Percentiles rank a stretch among this genome's conserved stretches.
Conservation (phyloP, 2,797 vertebrate species). For the Falco concolor region DNA sequence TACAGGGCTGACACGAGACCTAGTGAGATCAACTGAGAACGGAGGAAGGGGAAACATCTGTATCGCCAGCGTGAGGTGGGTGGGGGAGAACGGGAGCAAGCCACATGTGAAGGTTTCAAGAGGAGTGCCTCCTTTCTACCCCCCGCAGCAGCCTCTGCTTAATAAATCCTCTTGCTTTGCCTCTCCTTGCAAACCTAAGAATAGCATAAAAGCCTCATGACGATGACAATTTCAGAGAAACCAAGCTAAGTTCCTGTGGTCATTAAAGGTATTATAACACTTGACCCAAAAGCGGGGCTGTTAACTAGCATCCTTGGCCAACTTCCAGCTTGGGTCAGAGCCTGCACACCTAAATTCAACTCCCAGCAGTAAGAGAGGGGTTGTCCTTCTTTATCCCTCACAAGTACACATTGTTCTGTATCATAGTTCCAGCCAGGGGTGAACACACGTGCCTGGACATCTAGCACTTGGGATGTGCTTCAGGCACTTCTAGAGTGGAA, state of each 20-base stretch:
- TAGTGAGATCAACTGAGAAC: neutral
- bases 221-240: neutral
- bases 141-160: neutral
- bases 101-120: neutral
- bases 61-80: neutral
- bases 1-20: neutral
- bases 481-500: neutral
- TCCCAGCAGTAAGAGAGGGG: neutral
- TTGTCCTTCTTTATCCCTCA: neutral
- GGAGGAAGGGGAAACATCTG: neutral
- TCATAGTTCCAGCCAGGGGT: neutral
- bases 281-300: neutral
- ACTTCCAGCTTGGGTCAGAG: neutral
- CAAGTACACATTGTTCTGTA: neutral
- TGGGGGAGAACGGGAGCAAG: neutral
- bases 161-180: neutral
- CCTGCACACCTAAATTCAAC: neutral
- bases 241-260: neutral
- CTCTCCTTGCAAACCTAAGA: neutral
- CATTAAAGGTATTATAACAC: neutral
- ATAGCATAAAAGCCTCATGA: accelerated
- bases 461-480: neutral
- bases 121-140: neutral
- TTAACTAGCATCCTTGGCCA: neutral
- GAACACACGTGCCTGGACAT: neutral